Evolutionary conservation across 1,140 invertebrate genomes (phyloP).

Genomic region (Cepaea nemoralis): DNA sequence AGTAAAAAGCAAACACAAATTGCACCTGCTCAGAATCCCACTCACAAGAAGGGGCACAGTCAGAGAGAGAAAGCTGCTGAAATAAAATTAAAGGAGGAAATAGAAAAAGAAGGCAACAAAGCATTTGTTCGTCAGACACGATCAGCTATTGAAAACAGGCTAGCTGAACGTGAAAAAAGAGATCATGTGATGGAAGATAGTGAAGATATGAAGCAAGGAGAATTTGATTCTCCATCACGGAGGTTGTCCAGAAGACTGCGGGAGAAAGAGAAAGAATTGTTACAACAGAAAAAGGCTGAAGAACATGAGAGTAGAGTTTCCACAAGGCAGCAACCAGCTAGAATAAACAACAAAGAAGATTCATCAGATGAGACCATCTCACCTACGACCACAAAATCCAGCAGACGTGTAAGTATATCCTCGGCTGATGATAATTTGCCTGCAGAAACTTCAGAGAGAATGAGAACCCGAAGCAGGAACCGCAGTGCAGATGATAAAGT

Average conservation of each 20-base stretch:
- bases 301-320: background rate
- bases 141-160: background rate
- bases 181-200: background rate
- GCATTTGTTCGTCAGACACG: background rate
- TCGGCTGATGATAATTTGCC: background rate
- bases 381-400: background rate
- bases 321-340: background rate
- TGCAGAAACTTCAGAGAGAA: background rate
- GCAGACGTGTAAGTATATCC: background rate
- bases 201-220: background rate
- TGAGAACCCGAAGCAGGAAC: constrained; percentile 13
- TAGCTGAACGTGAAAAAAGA: background rate
- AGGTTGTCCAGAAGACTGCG: constrained; percentile 19
- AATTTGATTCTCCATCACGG: background rate
- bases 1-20: background rate
- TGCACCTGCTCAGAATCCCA: background rate
- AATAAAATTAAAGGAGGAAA: background rate
- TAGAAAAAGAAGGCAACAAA: background rate
- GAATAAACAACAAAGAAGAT: constrained; percentile 31
- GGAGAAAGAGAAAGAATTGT: constrained; percentile 19
- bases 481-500: background rate
- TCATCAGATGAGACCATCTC: background rate
- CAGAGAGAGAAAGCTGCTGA: background rate
- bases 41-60: constrained; percentile 1
- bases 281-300: background rate